These are phyloP conservation scores for Callipepla squamata DNA, from an alignment of 2,113 vertebrate genomes.

Conservation along the genomic window DNA sequence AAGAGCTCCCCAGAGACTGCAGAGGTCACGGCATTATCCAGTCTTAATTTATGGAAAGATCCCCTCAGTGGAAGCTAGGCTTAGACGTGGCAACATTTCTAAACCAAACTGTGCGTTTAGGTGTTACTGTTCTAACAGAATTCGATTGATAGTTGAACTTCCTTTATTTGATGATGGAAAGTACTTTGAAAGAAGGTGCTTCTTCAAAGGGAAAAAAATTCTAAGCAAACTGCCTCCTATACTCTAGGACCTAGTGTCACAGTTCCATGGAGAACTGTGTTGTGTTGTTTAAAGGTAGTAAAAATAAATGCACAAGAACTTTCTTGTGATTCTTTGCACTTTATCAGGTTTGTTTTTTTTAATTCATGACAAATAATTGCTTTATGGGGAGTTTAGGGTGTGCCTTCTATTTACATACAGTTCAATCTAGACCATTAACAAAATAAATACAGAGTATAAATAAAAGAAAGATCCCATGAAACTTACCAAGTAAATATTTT, in stretches of 20 bases:
- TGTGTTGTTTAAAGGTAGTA: neutral
- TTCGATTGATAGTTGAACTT: neutral
- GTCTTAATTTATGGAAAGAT: neutral
- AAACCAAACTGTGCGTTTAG: neutral
- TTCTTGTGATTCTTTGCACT: neutral
- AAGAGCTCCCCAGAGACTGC: neutral
- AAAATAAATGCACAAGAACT: neutral
- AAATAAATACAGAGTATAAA: conserved; percentile 15
- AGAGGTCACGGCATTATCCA: neutral
- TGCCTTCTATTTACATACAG: neutral
- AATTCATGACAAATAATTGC: neutral
- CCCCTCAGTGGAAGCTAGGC: neutral
- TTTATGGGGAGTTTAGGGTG: neutral
- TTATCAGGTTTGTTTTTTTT: neutral
- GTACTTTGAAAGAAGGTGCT: neutral
- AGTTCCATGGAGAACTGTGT: neutral
- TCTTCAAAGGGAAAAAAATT: neutral
- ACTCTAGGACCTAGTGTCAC: neutral
- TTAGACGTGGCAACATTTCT: neutral
- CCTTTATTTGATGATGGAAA: neutral
- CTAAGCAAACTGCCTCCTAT: neutral
- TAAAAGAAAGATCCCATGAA: neutral
- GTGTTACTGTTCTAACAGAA: neutral
- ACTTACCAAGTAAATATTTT: neutral
- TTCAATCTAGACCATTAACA: conserved; percentile 10